Conservation (phyloP, 2,888 invertebrate genomes). For the Aspidiotus destructor region DNA sequence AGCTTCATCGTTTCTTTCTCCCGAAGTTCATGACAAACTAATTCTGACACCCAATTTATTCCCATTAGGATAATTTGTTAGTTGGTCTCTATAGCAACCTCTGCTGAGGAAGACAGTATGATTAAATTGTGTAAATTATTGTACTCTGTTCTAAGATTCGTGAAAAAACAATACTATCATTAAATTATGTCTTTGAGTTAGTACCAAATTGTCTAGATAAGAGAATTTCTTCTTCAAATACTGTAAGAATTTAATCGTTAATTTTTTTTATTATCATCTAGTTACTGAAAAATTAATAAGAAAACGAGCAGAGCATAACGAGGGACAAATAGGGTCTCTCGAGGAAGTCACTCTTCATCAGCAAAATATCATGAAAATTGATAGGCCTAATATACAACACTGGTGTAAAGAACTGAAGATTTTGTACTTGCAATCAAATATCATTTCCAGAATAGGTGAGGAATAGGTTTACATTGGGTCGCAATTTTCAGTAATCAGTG, state of each 20-base stretch:
- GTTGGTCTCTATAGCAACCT: slow-evolving; percentile 6
- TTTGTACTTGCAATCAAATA: slow-evolving; percentile 78
- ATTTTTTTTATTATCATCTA: slow-evolving; percentile 38
- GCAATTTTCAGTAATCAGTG: background rate
- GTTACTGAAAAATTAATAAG: slow-evolving; percentile 79
- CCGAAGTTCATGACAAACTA: no score
- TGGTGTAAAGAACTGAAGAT: slow-evolving; percentile 86
- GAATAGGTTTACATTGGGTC: background rate
- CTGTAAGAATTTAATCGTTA: slow-evolving; percentile 2
- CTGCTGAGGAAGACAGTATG: no score
- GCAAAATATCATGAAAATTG: slow-evolving; percentile 85
- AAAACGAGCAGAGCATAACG: slow-evolving; percentile 89
- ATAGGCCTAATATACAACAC: slow-evolving; percentile 72
- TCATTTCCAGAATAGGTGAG: slow-evolving; percentile 72
- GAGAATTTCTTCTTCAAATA: background rate
- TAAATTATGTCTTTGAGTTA: slow-evolving; percentile 6
- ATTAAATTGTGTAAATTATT: no score
- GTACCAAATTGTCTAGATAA: background rate
- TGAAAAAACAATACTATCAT: background rate
- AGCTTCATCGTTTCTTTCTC: no score
- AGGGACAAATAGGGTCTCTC: slow-evolving; percentile 72
- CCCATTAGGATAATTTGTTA: background rate
- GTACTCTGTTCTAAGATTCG: no score
- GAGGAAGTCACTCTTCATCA: slow-evolving; percentile 91
- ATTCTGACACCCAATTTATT: no score